phyloP scores from a whole-genome alignment of 92 coral and sea anemone genomes.

The Heliopora coerulea region DNA sequence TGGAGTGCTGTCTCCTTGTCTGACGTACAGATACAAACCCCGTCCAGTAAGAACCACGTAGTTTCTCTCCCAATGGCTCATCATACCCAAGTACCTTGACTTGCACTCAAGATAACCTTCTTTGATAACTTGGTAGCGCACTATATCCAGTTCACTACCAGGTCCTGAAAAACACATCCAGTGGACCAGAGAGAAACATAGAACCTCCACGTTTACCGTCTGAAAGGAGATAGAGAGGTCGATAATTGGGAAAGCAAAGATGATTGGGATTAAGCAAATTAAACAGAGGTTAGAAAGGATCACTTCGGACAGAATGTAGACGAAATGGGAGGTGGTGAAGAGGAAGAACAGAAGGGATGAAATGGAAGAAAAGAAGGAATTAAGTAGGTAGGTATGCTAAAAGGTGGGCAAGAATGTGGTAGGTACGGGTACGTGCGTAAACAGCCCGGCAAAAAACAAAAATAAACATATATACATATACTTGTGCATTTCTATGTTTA shows the following conservation, averaged over 20 bases:
- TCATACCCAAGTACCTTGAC: constrained; percentile 58
- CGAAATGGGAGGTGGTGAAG: not conserved
- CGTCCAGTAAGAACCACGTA: constrained; percentile 66
- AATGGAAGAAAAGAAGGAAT: not conserved
- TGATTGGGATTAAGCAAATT: not conserved
- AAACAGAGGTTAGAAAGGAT: no score
- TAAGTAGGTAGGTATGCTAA: not conserved
- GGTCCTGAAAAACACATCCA: constrained; percentile 79
- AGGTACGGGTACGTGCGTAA: no score
- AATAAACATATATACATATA: no score
- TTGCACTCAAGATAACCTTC: constrained; percentile 72
- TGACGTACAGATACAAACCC: constrained; percentile 27
- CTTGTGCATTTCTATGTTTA: no score
- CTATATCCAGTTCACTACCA: constrained; percentile 62
- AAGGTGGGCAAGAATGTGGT: not conserved
- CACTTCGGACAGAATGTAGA: not conserved
- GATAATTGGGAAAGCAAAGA: not conserved
- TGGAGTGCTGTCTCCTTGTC: constrained; percentile 33
- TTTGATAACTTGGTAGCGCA: constrained; percentile 58
- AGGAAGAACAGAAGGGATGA: not conserved
- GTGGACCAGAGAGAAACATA: constrained; percentile 65
- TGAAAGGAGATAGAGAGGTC: constrained; percentile 1
- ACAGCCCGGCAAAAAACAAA: no score
- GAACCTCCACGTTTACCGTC: constrained; percentile 43
- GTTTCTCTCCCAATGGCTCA: constrained; percentile 64